Conservation (phyloP, 2,113 vertebrate species). For the Psilopogon haemacephalus region DNA sequence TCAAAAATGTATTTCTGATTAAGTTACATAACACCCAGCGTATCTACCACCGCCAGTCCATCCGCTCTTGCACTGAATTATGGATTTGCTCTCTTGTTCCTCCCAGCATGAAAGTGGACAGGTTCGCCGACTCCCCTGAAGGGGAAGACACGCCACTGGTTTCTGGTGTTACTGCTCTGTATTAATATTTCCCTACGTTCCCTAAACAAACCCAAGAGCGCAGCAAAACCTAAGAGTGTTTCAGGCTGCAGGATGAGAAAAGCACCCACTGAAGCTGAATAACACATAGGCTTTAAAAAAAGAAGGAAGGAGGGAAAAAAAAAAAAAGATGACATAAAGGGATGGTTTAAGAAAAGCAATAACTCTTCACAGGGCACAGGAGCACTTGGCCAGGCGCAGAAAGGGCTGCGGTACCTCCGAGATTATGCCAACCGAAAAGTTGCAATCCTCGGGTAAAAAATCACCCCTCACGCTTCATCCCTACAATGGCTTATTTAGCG, state of each 20-base stretch:
- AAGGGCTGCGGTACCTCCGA: conserved; percentile 16
- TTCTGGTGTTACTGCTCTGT: conserved; percentile 34
- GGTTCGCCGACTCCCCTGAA: conserved; percentile 13
- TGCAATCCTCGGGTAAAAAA: conserved; percentile 58
- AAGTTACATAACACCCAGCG: conserved; percentile 57
- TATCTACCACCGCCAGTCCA: conserved; percentile 43
- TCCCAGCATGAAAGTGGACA: background rate
- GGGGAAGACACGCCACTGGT: background rate
- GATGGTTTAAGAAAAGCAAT: conserved; percentile 44
- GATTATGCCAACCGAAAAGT: conserved; percentile 48
- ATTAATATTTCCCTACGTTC: conserved; percentile 42
- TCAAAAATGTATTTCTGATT: conserved; percentile 68
- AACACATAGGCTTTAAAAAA: background rate
- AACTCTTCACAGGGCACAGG: conserved; percentile 56
- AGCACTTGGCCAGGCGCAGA: conserved; percentile 44
- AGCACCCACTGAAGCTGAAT: conserved; percentile 17
- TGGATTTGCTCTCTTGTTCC: conserved; percentile 36
- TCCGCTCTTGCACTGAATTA: conserved; percentile 68
- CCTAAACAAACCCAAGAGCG: conserved; percentile 20
- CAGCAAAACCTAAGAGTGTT: background rate
- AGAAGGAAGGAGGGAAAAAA: background rate
- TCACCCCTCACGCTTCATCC: conserved; percentile 24
- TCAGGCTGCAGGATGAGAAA: background rate
- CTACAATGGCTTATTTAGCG: conserved; percentile 39
- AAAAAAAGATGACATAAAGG: conserved; percentile 10